Evolutionary conservation across 37 sponge, comb jelly and placozoan genomes (phyloP), one percentile per base, ranked within the genome.

Genomic region (Ianthella basta): DNA sequence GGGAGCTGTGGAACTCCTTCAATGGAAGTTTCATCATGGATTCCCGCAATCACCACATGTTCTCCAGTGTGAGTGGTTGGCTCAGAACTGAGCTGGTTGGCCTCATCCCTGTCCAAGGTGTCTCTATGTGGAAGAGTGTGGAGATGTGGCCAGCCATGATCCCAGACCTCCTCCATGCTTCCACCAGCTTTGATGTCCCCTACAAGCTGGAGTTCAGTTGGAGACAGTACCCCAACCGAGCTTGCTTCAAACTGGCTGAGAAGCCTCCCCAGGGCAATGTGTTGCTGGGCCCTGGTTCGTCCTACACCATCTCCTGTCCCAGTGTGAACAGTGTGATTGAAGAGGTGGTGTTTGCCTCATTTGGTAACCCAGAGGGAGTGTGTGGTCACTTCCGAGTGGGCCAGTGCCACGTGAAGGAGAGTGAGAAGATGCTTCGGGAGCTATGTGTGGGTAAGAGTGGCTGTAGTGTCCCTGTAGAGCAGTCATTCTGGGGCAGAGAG

Each of bases 21-120:
- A 81, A 83, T 8, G 86, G 65, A 1, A 53, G 81, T 59, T 21
- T 89, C 35, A 84, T 84, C 0, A 92, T 92, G 92, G 66, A 92
- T 50, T 92, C 92, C 4, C 85, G 92, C 29, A 92, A 92, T 67
- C 92, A 92, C 53, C 92, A 92, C 89, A 92, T 92, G 92, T 92
- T 88, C 60, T 92, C 92, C 10, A 88, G 92, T 75, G 84, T 90
- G 16, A 90, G 91, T 57, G 79, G 80, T 4, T 90, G 91, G 91
- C 27, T 90, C 33, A 73, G 80, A 60, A 86, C 87, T 23, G 84
- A 86, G 32, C 41, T 86, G 83, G 79, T 84, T 12, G 91, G 91
- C 12, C 36, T 90, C 27, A 55, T 33, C 1, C 65, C 35, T 25
- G n/a, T 70, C 24, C 35, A 24, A 6, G 87, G 70, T 20, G 41